Base-by-base conservation (phyloP, 2,797 vertebrate genomes). In the Hoplostethus mediterraneus region DNA sequence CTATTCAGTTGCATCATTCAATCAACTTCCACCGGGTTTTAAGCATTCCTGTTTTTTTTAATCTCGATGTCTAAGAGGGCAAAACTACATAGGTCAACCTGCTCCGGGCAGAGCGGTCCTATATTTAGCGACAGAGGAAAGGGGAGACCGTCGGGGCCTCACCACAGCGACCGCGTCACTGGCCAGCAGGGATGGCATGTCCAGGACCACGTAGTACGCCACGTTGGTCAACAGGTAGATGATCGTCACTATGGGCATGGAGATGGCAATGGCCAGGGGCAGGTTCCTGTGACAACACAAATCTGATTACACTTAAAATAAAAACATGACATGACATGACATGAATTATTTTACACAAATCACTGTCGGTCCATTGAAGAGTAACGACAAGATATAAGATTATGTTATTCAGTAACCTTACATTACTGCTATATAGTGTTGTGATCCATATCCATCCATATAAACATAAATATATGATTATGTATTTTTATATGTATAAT, bases 81-180 rank as follows among this genome's bases (percentile, higher is more conserved):
- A 48, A 55, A 60, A 56, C 3, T 14, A 0, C 40, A 12, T 57
- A 33, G 17, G 51, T 68, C 40, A 54, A 67, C 9, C n/a, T 9
- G n/a, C 40, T 55, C 59, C 47, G 21, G 47, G 45, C 28, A 70
- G 63, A 76, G 51, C 68, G 31, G 64, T 48, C 2, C 48, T 89
- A 77, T 68, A 65, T 72, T 85, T 78, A 90, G 77, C 51, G 68
- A 53, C 60, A 17, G 45, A 36, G 10, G 5, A 2, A 64, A 33
- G 42, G 21, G 47, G 48, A 11, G 33, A 40, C 25, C 14, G 40
- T n/a, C 54, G 36, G 67, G 28, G 56, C 79, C 92, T 94, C 90
- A 97, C 95, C 93, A 96, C 94, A 67, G 95, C 95, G 12, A 96
- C 94, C 0, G 95, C 95, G 30, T 97, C 95, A 72, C 95, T 97